phyloP scores from a whole-genome alignment of 2,888 invertebrate genomes.

The Cheiracanthium punctorium region DNA sequence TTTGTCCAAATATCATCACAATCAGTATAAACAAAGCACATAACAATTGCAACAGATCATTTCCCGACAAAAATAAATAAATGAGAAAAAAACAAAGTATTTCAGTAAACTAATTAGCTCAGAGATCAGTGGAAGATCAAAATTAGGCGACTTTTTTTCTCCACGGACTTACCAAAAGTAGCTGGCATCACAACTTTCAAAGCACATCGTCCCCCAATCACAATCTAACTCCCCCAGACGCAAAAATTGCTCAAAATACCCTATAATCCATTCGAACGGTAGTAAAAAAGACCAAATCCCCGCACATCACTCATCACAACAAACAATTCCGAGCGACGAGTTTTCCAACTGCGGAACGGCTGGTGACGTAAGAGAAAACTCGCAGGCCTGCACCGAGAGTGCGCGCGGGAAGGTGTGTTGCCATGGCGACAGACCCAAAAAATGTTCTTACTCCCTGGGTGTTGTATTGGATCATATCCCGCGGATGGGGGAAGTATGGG shows the following conservation, averaged over 20 bases:
- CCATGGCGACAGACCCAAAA: neutral
- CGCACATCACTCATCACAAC: neutral
- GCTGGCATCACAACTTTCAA: conserved; percentile 41
- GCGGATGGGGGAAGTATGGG: neutral
- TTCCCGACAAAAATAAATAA: too few species aligned
- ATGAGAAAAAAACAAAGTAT: too few species aligned
- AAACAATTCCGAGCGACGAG: neutral
- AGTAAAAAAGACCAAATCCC: neutral
- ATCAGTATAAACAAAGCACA: too few species aligned
- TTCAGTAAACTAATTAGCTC: too few species aligned
- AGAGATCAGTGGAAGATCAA: too few species aligned
- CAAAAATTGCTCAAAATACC: neutral
- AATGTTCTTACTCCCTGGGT: neutral
- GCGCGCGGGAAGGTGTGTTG: neutral
- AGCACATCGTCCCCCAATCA: conserved; percentile 11
- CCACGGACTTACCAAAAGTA: conserved; percentile 46
- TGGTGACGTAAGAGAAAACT: neutral
- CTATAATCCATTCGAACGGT: neutral
- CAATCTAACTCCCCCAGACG: neutral
- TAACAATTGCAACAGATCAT: too few species aligned
- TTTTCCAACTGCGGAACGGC: neutral
- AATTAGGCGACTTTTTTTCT: too few species aligned
- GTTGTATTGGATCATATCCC: neutral
- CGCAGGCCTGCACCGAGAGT: neutral
- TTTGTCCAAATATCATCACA: too few species aligned